Evolutionary conservation across 2,797 vertebrate genomes (phyloP).

Genomic region (Leptodactylus fallax): DNA sequence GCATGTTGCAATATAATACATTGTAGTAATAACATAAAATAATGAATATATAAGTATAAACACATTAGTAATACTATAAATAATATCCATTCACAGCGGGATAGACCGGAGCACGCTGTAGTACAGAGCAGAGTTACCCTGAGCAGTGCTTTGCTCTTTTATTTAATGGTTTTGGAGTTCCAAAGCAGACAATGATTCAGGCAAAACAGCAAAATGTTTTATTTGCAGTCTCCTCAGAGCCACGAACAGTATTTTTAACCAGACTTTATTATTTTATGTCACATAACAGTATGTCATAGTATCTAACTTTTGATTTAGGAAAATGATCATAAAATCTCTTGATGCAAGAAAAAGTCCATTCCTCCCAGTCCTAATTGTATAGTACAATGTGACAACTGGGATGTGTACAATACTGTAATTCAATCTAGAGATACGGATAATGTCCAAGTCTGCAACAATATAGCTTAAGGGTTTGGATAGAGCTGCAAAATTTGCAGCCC

Average conservation of each 20-base stretch:
- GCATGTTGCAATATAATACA: neutral
- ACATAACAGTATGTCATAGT: constrained; percentile 67
- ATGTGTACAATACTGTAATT: constrained; percentile 83
- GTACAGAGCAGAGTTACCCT: constrained; percentile 45
- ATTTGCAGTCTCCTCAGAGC: constrained; percentile 62
- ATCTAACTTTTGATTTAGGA: constrained; percentile 74
- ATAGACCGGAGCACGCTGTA: neutral
- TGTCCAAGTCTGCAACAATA: constrained; percentile 81
- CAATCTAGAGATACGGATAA: constrained; percentile 80
- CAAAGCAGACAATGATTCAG: constrained; percentile 64
- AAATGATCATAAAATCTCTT: constrained; percentile 70
- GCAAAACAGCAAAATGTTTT: constrained; percentile 64
- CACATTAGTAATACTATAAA: neutral
- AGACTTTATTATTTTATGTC: constrained; percentile 66
- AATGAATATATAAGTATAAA: constrained; percentile 22
- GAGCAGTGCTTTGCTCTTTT: constrained; percentile 53
- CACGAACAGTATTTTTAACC: constrained; percentile 63
- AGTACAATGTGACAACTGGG: constrained; percentile 79
- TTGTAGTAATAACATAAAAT: constrained; percentile 24
- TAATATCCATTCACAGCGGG: neutral
- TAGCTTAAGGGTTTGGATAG: constrained; percentile 81
- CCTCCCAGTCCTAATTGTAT: constrained; percentile 78
- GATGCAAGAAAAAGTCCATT: constrained; percentile 78
- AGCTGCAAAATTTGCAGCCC: constrained; percentile 76
- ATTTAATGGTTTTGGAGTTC: constrained; percentile 54